Evolutionary conservation across 2,888 invertebrate genomes (phyloP).

Genomic region (Zaprionus obscuricornis): DNA sequence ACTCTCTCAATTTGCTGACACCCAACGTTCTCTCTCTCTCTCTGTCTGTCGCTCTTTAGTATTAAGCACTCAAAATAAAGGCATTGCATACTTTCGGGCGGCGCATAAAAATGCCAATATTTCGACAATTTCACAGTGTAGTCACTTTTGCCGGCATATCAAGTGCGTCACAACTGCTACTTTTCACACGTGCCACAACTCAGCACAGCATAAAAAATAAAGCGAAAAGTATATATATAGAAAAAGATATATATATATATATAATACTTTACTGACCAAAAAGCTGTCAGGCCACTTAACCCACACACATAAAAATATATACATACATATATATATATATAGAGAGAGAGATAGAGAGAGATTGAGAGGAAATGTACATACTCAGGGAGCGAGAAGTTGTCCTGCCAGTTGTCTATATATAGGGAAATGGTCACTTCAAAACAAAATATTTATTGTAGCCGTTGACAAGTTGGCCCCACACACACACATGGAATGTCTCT

Average conservation of each 20-base stretch:
- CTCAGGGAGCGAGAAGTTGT: no score
- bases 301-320: constrained; percentile 24
- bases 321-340: constrained; percentile 11
- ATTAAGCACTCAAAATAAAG: no score
- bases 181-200: constrained; percentile 61
- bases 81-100: constrained; percentile 56
- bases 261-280: constrained; percentile 27
- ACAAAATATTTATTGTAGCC: constrained; percentile 75
- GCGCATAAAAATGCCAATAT: constrained; percentile 12
- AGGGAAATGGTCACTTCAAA: constrained; percentile 61
- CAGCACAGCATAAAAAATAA: constrained; percentile 19
- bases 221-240: not conserved
- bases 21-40: not conserved
- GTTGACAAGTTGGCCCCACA: constrained; percentile 54
- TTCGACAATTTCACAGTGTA: constrained; percentile 35
- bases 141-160: constrained; percentile 5
- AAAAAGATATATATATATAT: constrained; percentile 1
- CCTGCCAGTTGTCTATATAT: constrained; percentile 23
- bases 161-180: constrained; percentile 48
- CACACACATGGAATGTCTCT: constrained; percentile 3
- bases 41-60: not conserved
- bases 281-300: constrained; percentile 60
- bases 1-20: no score
- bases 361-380: no score
- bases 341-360: not conserved